These are phyloP conservation scores for Drosophila recens DNA, from an alignment of 2,888 invertebrate genomes.

Conservation along the genomic window DNA sequence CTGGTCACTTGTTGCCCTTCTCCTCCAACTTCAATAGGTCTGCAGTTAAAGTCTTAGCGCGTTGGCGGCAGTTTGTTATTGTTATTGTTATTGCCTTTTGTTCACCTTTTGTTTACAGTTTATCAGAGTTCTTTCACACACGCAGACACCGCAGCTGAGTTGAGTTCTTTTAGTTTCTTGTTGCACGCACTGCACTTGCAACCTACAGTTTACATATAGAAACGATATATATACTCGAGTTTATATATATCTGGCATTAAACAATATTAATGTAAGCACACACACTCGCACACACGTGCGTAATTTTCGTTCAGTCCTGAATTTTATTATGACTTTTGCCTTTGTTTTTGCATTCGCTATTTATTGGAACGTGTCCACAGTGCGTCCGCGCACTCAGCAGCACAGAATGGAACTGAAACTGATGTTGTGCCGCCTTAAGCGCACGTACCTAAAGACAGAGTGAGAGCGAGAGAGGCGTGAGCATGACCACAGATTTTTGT, in stretches of 20 bases:
- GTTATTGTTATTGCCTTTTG: constrained; percentile 35
- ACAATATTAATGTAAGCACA: constrained; percentile 11
- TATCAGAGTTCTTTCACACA: constrained; percentile 31
- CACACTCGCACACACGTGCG: constrained; percentile 10
- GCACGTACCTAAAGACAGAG: constrained; percentile 47
- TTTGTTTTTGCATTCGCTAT: constrained; percentile 38
- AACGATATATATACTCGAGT: background rate
- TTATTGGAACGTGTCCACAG: constrained; percentile 35
- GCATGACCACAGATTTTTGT: constrained; percentile 23
- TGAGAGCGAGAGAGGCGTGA: constrained; percentile 5
- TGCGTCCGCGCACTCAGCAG: constrained; percentile 82
- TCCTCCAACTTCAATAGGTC: background rate
- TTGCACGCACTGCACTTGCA: constrained; percentile 12
- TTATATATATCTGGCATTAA: constrained; percentile 14
- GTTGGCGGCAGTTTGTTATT: constrained; percentile 39
- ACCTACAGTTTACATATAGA: background rate
- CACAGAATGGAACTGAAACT: constrained; percentile 69
- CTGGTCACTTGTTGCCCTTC: constrained; percentile 58
- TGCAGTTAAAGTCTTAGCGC: constrained; percentile 1
- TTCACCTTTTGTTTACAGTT: constrained; percentile 55
- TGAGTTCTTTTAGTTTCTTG: constrained; percentile 8
- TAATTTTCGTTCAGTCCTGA: constrained; percentile 35
- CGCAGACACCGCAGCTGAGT: background rate
- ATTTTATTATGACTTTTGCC: constrained; percentile 21
- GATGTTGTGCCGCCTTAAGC: constrained; percentile 59